Evolutionary conservation across 2,113 vertebrate species (phyloP), one percentile per base, ranked within the genome.

Genomic region (Apodemus sylvaticus): DNA sequence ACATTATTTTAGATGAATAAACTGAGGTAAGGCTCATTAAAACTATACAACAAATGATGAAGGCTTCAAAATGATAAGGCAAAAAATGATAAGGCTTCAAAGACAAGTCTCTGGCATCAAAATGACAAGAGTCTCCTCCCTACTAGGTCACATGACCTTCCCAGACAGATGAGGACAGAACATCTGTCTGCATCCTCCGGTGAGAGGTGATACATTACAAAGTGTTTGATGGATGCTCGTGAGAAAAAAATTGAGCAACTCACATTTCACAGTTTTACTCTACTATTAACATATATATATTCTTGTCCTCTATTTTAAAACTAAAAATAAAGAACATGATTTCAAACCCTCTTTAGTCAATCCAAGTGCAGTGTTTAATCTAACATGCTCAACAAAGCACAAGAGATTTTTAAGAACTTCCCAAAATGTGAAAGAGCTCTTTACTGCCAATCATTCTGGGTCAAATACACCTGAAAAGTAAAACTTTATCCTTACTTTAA

Each of bases 21-120:
- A 96, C 60, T 90, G 55, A 95, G 26, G 55, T 53, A 83, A 91
- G 66, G 9, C 20, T 94, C 91, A 93, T 55, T 87, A 91, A 91
- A 95, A 51, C 62, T 8, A 94, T 7, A 91, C 1, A 78, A 31
- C 71, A 92, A 90, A 36, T 64, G 31, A 95, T 89, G 26, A 92
- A 29, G 34, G 76, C 64, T n/a, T n/a, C n/a, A n/a, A n/a, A n/a
- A n/a, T n/a, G n/a, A n/a, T n/a, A n/a, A n/a, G n/a, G n/a, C n/a
- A n/a, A n/a, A n/a, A n/a, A n/a, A n/a, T n/a, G n/a, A n/a, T n/a
- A n/a, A 62, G 7, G 31, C 95, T 94, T 87, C 87, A 96, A 93
- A 96, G 36, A 62, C 58, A 96, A 90, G 78, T 95, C 66, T 97
- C 64, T 55, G 77, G 89, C 53, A 71, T 60, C 58, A 95, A 90